Evolutionary conservation across 2,888 invertebrate species (phyloP), one percentile per base, ranked within the genome.

Genomic region (Trimorus sp.): DNA sequence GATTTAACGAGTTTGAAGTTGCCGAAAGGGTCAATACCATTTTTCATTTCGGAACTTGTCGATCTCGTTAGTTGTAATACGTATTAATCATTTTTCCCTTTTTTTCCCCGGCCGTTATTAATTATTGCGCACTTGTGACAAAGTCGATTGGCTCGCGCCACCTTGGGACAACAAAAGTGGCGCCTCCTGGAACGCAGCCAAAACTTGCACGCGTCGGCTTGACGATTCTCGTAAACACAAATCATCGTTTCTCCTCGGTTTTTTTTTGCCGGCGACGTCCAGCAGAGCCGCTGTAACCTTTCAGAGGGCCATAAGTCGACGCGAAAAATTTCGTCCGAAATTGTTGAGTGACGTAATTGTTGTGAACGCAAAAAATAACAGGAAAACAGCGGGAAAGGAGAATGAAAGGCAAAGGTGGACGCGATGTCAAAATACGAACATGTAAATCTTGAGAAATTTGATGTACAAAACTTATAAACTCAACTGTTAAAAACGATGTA

Each of bases 171-270:
- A 73, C 71, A 79, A 60, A 73, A 59, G 71, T 54, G 60, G 54
- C 73, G 60, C 60, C 59, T 53, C 71, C 66, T 78, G 78, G 66
- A 66, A 38, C 71, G 38, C 45, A 48, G 78, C 78, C 78, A 78
- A 78, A 60, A 62, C 49, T 59, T 69, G 42, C 65, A 65, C 65
- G 76, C 70, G 77, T 69, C 62, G 45, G 54, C 16, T 40, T 62
- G 63, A 68, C 48, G 53, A 68, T 75, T 58, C 65, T 74, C 59
- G 58, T 75, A 59, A 66, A 66, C 66, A 66, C 65, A 66, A 59
- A 75, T 75, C 59, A 59, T 66, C 66, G 42, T 9, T 36, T 12
- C 16, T 53, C 26, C 14, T 6, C n/a, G 45, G 11, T 12, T 36
- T 65, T 74, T 56, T 62, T 59, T 73, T 37, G 37, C 51, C 9